Evolutionary conservation across 2,797 vertebrate genomes (phyloP), one percentile per base, ranked within the genome.

Genomic region (Etheostoma perlongum): DNA sequence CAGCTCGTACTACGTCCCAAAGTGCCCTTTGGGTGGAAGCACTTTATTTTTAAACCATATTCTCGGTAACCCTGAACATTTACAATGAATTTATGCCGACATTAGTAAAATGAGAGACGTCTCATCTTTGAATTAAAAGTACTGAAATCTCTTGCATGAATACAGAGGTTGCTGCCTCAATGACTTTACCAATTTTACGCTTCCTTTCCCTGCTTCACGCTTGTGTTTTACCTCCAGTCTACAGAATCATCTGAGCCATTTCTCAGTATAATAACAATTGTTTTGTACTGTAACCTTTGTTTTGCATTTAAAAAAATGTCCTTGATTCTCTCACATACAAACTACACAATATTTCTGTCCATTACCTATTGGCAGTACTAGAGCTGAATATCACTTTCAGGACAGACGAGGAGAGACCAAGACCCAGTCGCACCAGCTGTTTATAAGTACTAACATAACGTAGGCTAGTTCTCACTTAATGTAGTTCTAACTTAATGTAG

Each of bases 151-250:
- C 4, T 42, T n/a, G 21, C 21, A 49, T 79, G 66, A 67, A 60
- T 46, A 30, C 64, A n/a, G 16, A 59, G 30, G 57, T 72, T 4
- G 0, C 18, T 40, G 49, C 33, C 21, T 67, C 18, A 40, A 27
- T 33, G 46, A 54, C 30, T 72, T 51, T 67, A 42, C 16, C n/a
- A 67, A 44, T 63, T 66, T 73, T 23, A 46, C 9, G 8, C 71
- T 54, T 62, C 51, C 18, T 33, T 11, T 51, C 42, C 18, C 14
- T 0, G 0, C 47, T 25, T 72, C 44, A 61, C 0, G 2, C 21
- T 49, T 49, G n/a, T 48, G 18, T 16, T n/a, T 61, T 18, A 21
- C 8, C 44, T 70, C 1, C 0, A 11, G 14, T 51, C 2, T 42
- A 42, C 21, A 33, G 40, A 59, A 53, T 49, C 19, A 44, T 52